Evolutionary conservation across 35 echinoderm and acorn worm genomes (phyloP), one percentile per base, ranked within the genome.

Genomic region (Acanthaster planci): DNA sequence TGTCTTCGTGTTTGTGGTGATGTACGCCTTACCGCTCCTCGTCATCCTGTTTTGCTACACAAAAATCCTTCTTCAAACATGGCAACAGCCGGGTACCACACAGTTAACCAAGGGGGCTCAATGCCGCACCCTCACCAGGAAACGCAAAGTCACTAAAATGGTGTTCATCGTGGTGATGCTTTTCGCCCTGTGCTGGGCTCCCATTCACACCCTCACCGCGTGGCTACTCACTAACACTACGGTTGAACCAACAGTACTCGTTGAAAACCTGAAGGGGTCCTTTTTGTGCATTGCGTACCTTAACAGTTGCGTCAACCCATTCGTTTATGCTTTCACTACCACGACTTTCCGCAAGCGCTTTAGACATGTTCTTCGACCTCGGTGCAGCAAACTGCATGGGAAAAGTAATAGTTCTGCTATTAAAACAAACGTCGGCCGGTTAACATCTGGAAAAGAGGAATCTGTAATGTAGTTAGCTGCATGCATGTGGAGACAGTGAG

Each of bases 301-400:
- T 8, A 97, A 97, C 82, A 89, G 85, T 42, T 86, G 87, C 40
- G 90, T 97, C 52, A 97, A 97, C 55, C 94, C 94, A 26, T 97
- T 97, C 67, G 94, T 97, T 16, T 97, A 97, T 56, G 94, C 94
- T 30, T 97, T 97, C 55, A 84, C 94, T 22, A 92, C 90, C 29
- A 97, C 86, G 15, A 89, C 86, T 64, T 97, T 95, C 85, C 91
- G 90, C 38, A 95, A 95, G 75, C 87, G 91, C 81, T 92, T 92
- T 77, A 76, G 78, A 72, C 80, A 60, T 18, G 60, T 92, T 8
- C 86, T 92, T 57, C 58, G 58, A 8, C 44, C 39, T 8, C 76
- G 79, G 30, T 72, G 64, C 34, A 26, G 64, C 34, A 72, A 34
- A 10, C 14, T 26, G 8, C 64, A 31, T 72, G 26, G 34, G 34